Evolutionary conservation across 2,113 vertebrate genomes (phyloP), one percentile per base, ranked within the genome.

Genomic region (Poeciliopsis turrubarensis): DNA sequence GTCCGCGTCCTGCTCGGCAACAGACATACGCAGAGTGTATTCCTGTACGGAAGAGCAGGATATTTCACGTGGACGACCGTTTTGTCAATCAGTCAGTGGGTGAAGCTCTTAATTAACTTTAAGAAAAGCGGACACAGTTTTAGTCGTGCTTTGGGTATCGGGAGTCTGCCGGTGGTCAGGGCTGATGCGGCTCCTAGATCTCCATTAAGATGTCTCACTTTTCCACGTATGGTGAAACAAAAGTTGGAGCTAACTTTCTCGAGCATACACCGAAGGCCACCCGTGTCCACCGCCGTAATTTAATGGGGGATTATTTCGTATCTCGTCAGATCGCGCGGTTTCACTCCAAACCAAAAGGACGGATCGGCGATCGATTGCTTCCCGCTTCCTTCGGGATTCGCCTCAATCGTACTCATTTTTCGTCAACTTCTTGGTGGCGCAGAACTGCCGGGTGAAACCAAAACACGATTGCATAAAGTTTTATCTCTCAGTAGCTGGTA

Each of bases 61-160:
- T 83, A 79, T 70, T 78, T 65, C 32, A 63, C 2, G 27, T 67
- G 34, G 60, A 74, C 60, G 60, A 74, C 66, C 80, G 63, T 65
- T 31, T 79, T 85, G 87, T 89, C 92, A 89, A 62, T 92, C 90
- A 91, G 54, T 29, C 71, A 67, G 68, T 30, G 61, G 70, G 77
- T 83, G 68, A 76, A 77, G 77, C 76, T 80, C 68, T 83, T 89
- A 76, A 91, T 92, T 84, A 90, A 73, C 70, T 79, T 73, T 75
- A 77, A 70, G 37, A 47, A 62, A 41, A 51, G 13, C 3, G 31
- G 30, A 34, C 10, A 39, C 11, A 31, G 65, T 65, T 67, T 60
- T 31, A 66, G 25, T 47, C 3, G 13, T 0, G 60, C 41, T 41
- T 27, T 44, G n/a, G 73, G 65, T 25, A 5, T 34, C 29, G 25